Evolutionary conservation across 2,113 vertebrate genomes (phyloP).

Genomic region (Oplegnathus fasciatus): DNA sequence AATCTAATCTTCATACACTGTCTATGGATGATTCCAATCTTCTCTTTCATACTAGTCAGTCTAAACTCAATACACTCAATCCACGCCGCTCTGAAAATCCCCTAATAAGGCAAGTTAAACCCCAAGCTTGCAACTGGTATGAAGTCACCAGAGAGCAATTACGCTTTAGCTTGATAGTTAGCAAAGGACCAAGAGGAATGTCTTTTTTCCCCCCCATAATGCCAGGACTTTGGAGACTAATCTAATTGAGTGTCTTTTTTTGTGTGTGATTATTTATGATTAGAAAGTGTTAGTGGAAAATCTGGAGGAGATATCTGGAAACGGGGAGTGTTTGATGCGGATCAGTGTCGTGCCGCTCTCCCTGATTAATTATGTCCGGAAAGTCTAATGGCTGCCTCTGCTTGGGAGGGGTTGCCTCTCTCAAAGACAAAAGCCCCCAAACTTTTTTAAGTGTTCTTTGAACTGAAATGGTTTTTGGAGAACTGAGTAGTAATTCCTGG

Average conservation of each 20-base stretch:
- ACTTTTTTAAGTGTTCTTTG: constrained; percentile 78
- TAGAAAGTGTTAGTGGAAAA: constrained; percentile 84
- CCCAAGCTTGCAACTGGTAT: constrained; percentile 82
- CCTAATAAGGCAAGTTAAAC: constrained; percentile 86
- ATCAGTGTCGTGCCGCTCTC: constrained; percentile 78
- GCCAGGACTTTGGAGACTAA: constrained; percentile 84
- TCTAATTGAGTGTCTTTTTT: constrained; percentile 86
- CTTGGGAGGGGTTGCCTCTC: constrained; percentile 63
- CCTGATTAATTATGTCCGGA: constrained; percentile 82
- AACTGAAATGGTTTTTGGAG: constrained; percentile 69
- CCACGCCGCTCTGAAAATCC: constrained; percentile 69
- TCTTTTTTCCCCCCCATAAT: constrained; percentile 75
- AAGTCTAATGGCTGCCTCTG: constrained; percentile 70
- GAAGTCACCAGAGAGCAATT: constrained; percentile 89
- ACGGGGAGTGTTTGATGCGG: constrained; percentile 81
- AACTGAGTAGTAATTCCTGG: constrained; percentile 69
- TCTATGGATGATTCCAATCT: constrained; percentile 72
- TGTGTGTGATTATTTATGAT: constrained; percentile 87
- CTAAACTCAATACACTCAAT: constrained; percentile 71
- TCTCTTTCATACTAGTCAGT: constrained; percentile 63
- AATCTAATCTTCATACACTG: constrained; percentile 63
- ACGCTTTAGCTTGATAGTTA: constrained; percentile 85
- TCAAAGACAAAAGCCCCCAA: constrained; percentile 72
- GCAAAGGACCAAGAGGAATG: constrained; percentile 80
- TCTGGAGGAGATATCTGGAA: constrained; percentile 81